Base-by-base conservation (phyloP, 2,888 invertebrate genomes). In the Marasmarcha lunaedactyla region DNA sequence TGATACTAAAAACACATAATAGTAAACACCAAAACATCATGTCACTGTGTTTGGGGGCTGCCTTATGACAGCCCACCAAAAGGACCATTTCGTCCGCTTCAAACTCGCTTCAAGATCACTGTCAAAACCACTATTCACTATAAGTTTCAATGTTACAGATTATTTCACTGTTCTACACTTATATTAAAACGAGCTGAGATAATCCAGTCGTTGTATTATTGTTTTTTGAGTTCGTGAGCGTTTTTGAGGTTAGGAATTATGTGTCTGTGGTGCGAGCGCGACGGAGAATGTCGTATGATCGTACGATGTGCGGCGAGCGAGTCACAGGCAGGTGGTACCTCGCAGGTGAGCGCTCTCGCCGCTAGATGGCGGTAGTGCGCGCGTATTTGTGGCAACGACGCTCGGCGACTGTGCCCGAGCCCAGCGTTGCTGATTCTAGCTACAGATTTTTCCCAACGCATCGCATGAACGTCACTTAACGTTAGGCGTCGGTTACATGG, bases 21-120 rank as follows among this genome's bases (percentile, higher is more conserved):
- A 81, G 63, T 60, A 79, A 55, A 65, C 76, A 78, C 76, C 76
- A 83, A 83, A 81, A 84, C 84, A 84, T 84, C 61, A 60, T 81
- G 70, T 63, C 71, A 78, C 76, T 63, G 58, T 64, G 73, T 73
- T 78, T 74, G 69, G 73, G 79, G 83, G 81, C 81, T 81, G 83
- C 71, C 81, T 65, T 59, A 57, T 62, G 79, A 83, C 83, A 83
- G 81, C 83, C 83, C 83, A 71, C 77, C 72, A 72, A 79, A 73
- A 70, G 59, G 71, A 67, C 67, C 76, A 73, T 72, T 52, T 69
- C 64, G 76, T 72, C 68, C 68, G 67, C 60, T 63, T 48, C 50
- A 71, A 79, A 78, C 77, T 79, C 77, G 71, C 60, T 58, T 49
- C 55, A 65, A 64, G 63, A 65, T 62, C 72, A 78, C 76, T 63